phyloP scores from a whole-genome alignment of 2,888 invertebrate genomes.

The Athrips mouffetella region DNA sequence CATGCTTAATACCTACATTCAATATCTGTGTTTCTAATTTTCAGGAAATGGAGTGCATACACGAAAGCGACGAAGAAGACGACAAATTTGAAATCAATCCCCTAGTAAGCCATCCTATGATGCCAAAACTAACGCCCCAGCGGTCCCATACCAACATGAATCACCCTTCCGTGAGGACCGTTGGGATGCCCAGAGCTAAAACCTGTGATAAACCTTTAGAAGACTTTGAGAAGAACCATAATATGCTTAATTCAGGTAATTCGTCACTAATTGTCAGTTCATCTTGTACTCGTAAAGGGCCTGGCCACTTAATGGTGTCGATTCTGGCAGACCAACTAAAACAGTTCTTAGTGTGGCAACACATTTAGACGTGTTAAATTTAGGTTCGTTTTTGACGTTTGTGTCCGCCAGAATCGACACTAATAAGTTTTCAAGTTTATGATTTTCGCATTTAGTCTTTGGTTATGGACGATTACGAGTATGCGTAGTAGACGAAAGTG shows the following conservation, averaged over 20 bases:
- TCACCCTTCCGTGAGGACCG: constrained; percentile 64
- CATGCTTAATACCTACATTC: neutral
- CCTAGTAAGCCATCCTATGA: constrained; percentile 51
- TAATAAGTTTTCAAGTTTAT: too few species aligned
- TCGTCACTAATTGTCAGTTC: too few species aligned
- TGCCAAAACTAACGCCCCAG: constrained; percentile 60
- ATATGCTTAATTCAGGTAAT: neutral
- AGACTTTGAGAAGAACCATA: constrained; percentile 53
- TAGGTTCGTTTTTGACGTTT: too few species aligned
- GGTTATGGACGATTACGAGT: too few species aligned
- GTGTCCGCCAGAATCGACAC: too few species aligned
- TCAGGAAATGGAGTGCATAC: constrained; percentile 84
- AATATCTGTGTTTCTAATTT: constrained; percentile 24
- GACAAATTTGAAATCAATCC: constrained; percentile 76
- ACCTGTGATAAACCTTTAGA: constrained; percentile 71
- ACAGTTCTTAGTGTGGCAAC: too few species aligned
- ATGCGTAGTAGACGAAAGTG: too few species aligned
- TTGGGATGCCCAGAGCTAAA: constrained; percentile 66
- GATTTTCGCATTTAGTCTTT: too few species aligned
- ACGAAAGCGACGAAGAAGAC: constrained; percentile 82
- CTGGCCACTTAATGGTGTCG: too few species aligned
- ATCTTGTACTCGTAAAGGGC: too few species aligned
- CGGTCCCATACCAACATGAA: constrained; percentile 64
- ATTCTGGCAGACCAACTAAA: too few species aligned
- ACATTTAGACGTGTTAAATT: too few species aligned